Evolutionary conservation across 1,140 invertebrate species (phyloP).

Genomic region (Listronotus oregonensis): DNA sequence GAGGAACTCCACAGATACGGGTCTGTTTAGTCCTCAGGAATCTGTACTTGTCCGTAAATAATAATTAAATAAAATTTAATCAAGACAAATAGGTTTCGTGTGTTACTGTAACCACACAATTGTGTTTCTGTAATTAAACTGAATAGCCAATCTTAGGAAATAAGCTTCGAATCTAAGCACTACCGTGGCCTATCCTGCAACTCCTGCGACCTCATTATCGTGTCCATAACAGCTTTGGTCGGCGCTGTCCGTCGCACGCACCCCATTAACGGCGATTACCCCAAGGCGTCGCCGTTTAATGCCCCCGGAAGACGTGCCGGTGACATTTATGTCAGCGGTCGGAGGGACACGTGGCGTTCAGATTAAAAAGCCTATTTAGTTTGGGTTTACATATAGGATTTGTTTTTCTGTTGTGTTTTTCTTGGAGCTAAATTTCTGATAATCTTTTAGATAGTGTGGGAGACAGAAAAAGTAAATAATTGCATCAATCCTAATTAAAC

Average conservation of each 20-base stretch:
- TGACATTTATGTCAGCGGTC: constrained; percentile 30
- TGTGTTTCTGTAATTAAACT: too few species aligned
- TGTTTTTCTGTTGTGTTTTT: constrained; percentile 14
- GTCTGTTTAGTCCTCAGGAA: too few species aligned
- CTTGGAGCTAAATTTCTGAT: background rate
- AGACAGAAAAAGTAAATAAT: too few species aligned
- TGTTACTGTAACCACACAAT: too few species aligned
- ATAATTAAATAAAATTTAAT: too few species aligned
- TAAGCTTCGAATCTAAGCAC: too few species aligned
- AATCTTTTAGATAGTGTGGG: too few species aligned
- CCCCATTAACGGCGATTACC: constrained; percentile 30
- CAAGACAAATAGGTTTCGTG: too few species aligned
- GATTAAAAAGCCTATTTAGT: constrained; percentile 27
- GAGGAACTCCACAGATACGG: too few species aligned
- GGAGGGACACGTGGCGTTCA: constrained; percentile 18
- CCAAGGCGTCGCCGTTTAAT: constrained; percentile 33
- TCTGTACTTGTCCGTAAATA: too few species aligned
- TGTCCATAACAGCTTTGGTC: constrained; percentile 31
- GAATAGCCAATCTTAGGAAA: too few species aligned
- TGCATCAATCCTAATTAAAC: too few species aligned
- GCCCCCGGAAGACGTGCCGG: constrained; percentile 29
- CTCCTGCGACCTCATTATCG: constrained; percentile 25
- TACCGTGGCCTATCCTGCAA: background rate
- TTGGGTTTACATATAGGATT: constrained; percentile 2
- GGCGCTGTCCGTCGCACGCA: constrained; percentile 27